Evolutionary conservation across 1,140 invertebrate species (phyloP).

Genomic region (Drosophila melanogaster): Release_6_plus_ISO1_MT NC_004354.4:14904001-14904500

Average conservation of each 20-base stretch:
- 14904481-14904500: slow-evolving; percentile 91
- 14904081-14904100: slow-evolving; percentile 89
- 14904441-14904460: slow-evolving; percentile 88
- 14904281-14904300: slow-evolving; percentile 84
- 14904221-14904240: slow-evolving; percentile 85
- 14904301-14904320: slow-evolving; percentile 85
- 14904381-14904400: slow-evolving; percentile 87
- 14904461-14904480: slow-evolving; percentile 88
- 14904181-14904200: slow-evolving; percentile 85
- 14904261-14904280: slow-evolving; percentile 81
- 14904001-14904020: slow-evolving; percentile 85
- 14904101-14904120: slow-evolving; percentile 91
- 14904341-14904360: slow-evolving; percentile 86
- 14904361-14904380: slow-evolving; percentile 85
- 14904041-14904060: slow-evolving; percentile 86
- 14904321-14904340: slow-evolving; percentile 87
- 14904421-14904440: slow-evolving; percentile 88
- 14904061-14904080: slow-evolving; percentile 91
- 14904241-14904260: slow-evolving; percentile 85
- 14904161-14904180: slow-evolving; percentile 87
- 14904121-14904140: slow-evolving; percentile 90
- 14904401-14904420: slow-evolving; percentile 90
- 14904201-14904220: slow-evolving; percentile 85
- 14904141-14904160: slow-evolving; percentile 87
- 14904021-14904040: slow-evolving; percentile 65